phyloP scores from a whole-genome alignment of 2,888 invertebrate species.

The Choristoneura rosaceana region DNA sequence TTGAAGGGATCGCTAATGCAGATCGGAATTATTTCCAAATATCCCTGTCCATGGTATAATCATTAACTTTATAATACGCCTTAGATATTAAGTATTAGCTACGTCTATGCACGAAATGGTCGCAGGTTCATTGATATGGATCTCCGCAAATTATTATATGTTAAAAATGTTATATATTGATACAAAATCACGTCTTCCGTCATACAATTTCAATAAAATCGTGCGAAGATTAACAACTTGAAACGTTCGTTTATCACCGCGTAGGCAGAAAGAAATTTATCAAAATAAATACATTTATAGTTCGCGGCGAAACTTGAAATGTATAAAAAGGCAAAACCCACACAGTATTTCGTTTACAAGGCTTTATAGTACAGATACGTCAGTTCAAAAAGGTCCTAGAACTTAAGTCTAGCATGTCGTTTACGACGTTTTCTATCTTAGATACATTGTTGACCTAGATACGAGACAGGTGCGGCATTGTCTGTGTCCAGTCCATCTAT shows the following conservation, averaged over 20 bases:
- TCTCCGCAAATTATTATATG: background rate
- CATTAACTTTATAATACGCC: too few species aligned
- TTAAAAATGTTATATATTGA: background rate
- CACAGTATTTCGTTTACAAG: slow-evolving; percentile 15
- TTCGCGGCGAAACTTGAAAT: slow-evolving; percentile 16
- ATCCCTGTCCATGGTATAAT: too few species aligned
- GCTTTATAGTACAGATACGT: background rate
- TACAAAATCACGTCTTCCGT: background rate
- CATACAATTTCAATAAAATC: slow-evolving; percentile 5
- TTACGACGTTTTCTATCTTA: background rate
- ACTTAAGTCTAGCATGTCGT: background rate
- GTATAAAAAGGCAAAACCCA: slow-evolving; percentile 18
- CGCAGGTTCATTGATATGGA: too few species aligned
- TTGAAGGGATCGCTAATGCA: too few species aligned
- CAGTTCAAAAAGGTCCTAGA: background rate
- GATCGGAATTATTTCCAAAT: too few species aligned
- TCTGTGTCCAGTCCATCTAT: slow-evolving; percentile 14
- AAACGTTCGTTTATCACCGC: slow-evolving; percentile 7
- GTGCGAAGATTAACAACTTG: background rate
- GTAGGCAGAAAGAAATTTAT: slow-evolving; percentile 20
- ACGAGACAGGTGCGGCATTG: slow-evolving; percentile 31
- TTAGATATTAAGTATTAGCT: too few species aligned
- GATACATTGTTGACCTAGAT: slow-evolving; percentile 26
- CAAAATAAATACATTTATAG: background rate
- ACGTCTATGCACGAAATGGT: too few species aligned